Evolutionary conservation across 1,140 invertebrate genomes (phyloP).

Genomic region (Drosophila nebulosa): DNA sequence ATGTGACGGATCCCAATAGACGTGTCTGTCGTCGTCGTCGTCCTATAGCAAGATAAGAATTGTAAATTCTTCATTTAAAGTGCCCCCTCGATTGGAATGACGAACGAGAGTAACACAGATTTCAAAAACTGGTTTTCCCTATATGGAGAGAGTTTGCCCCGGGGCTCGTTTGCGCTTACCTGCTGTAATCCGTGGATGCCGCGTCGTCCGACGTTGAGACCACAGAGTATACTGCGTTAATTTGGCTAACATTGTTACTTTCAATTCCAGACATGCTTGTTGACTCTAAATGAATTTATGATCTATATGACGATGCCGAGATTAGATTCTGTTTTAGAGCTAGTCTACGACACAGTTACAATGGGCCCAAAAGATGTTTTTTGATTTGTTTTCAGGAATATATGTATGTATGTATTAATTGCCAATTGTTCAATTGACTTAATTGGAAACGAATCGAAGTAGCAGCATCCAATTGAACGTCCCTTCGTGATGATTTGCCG

Average conservation of each 20-base stretch:
- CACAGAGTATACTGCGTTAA: slow-evolving; percentile 59
- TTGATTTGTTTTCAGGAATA: background rate
- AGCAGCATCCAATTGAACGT: background rate
- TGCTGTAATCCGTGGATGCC: slow-evolving; percentile 35
- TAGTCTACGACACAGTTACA: slow-evolving; percentile 21
- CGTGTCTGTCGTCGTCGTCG: background rate
- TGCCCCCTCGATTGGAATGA: background rate
- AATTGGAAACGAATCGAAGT: background rate
- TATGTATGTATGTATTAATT: background rate
- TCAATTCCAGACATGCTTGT: slow-evolving; percentile 6
- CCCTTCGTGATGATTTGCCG: background rate
- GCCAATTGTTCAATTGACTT: background rate
- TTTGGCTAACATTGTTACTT: slow-evolving; percentile 14
- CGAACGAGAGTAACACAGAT: background rate
- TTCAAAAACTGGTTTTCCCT: background rate
- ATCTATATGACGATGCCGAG: slow-evolving; percentile 43
- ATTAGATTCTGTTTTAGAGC: slow-evolving; percentile 43
- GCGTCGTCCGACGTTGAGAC: slow-evolving; percentile 59
- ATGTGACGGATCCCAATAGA: background rate
- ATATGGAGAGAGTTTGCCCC: background rate
- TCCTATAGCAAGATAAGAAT: background rate
- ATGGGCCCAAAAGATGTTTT: slow-evolving; percentile 16
- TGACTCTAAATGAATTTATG: slow-evolving; percentile 54
- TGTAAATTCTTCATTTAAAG: background rate
- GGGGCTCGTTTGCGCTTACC: slow-evolving; percentile 17